Evolutionary conservation across 2,797 vertebrate genomes (phyloP).

Genomic region (Discoglossus pictus): DNA sequence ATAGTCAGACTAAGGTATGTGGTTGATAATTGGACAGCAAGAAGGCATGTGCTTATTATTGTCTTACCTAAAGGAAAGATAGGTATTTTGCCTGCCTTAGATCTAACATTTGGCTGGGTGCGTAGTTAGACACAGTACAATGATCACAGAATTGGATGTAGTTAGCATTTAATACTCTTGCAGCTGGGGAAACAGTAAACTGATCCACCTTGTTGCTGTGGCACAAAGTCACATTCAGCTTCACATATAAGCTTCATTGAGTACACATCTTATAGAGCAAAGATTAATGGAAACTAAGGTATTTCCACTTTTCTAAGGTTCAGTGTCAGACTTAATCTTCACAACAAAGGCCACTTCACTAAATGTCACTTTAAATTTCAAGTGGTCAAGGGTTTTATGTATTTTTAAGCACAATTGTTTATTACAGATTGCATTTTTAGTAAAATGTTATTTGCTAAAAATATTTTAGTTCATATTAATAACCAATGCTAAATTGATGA

Average conservation of each 20-base stretch:
- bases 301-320: conserved; percentile 33
- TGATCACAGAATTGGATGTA: conserved; percentile 68
- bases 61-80: conserved; percentile 50
- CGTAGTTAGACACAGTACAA: conserved; percentile 62
- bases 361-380: too few species aligned
- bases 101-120: conserved; percentile 63
- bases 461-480: too few species aligned
- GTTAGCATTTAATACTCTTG: conserved; percentile 69
- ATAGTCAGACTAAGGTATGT: conserved; percentile 49
- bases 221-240: conserved; percentile 63
- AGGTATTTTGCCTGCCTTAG: conserved; percentile 55
- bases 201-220: conserved; percentile 65
- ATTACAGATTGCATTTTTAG: too few species aligned
- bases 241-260: conserved; percentile 59
- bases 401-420: too few species aligned
- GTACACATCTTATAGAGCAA: conserved; percentile 47
- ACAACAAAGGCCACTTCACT: conserved; percentile 4
- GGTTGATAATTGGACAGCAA: conserved; percentile 54
- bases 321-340: conserved; percentile 3
- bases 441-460: too few species aligned
- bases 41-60: conserved; percentile 49
- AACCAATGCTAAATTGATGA: too few species aligned
- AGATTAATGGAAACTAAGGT: conserved; percentile 48
- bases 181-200: conserved; percentile 83
- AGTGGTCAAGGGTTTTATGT: too few species aligned